Evolutionary conservation across 2,888 invertebrate genomes (phyloP).

Genomic region (Tillus elongatus): DNA sequence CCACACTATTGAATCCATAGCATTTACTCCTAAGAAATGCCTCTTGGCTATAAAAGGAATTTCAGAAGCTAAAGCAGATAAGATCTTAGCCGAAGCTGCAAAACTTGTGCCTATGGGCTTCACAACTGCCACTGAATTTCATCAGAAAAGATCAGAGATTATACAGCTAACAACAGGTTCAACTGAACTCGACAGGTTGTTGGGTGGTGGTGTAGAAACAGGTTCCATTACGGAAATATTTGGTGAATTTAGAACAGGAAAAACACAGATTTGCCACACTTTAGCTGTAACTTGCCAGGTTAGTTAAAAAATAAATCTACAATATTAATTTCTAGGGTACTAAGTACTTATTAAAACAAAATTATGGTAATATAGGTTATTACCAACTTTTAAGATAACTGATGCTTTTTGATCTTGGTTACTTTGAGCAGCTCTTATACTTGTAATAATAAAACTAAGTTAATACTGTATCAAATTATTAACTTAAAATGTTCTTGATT

Average conservation of each 20-base stretch:
- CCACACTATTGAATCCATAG: constrained; percentile 90
- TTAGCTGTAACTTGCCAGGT: constrained; percentile 96
- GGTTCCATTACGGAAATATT: constrained; percentile 98
- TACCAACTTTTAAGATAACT: too few relatives aligned
- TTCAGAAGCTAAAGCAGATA: constrained; percentile 95
- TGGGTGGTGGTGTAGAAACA: constrained; percentile 95
- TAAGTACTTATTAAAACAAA: not conserved
- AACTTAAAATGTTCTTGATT: too few relatives aligned
- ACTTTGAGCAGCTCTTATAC: too few relatives aligned
- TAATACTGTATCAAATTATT: too few relatives aligned
- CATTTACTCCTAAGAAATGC: constrained; percentile 89
- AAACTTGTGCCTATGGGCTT: constrained; percentile 97
- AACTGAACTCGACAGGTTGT: constrained; percentile 81
- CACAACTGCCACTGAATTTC: constrained; percentile 93
- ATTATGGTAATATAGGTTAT: too few relatives aligned
- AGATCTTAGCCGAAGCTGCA: constrained; percentile 79
- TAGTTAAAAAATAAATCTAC: constrained; percentile 24
- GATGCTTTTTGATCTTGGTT: too few relatives aligned
- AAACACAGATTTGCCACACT: constrained; percentile 94
- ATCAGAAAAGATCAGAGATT: constrained; percentile 90
- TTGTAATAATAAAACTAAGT: too few relatives aligned
- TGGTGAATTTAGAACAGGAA: constrained; percentile 96
- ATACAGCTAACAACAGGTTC: constrained; percentile 93
- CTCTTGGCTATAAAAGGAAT: constrained; percentile 87
- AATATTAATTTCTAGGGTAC: too few relatives aligned